Percentiles rank a stretch among this genome's conserved stretches.
Conservation (phyloP, 2,113 vertebrate genomes). For the Upupa epops region DNA sequence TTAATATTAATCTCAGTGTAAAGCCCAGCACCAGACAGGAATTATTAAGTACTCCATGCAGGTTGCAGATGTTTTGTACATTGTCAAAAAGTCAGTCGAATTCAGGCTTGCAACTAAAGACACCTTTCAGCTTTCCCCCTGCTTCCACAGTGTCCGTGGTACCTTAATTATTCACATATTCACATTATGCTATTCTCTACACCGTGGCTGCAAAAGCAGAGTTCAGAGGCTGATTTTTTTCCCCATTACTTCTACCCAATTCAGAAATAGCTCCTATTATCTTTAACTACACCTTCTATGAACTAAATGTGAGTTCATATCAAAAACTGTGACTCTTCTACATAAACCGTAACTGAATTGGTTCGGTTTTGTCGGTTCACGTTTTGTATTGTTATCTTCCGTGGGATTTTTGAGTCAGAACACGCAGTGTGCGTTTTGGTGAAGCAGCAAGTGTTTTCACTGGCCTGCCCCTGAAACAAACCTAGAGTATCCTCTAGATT, state of each 20-base stretch:
- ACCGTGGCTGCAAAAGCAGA: not conserved
- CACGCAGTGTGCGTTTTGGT: not conserved
- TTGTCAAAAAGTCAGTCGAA: constrained; percentile 28
- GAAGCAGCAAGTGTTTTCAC: not conserved
- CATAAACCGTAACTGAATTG: not conserved
- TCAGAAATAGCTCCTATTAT: not conserved
- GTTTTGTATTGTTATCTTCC: not conserved
- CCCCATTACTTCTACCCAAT: not conserved
- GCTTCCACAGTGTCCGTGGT: not conserved
- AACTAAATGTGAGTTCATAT: not conserved
- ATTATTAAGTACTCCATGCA: constrained; percentile 35
- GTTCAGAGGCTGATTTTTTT: not conserved
- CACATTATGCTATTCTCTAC: not conserved
- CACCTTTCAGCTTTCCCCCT: not conserved
- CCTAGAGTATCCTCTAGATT: not conserved
- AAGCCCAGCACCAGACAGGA: constrained; percentile 21
- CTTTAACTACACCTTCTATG: not conserved
- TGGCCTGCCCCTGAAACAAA: not conserved
- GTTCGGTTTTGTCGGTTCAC: not conserved
- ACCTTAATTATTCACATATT: constrained; percentile 4
- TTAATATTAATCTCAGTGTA: constrained; percentile 9
- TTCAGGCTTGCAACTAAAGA: not conserved
- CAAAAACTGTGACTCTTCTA: not conserved
- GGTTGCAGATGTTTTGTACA: not conserved
- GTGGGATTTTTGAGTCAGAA: not conserved